Evolutionary conservation across 2,113 vertebrate species (phyloP), one percentile per base, ranked within the genome.

Genomic region (Circaetus gallicus): DNA sequence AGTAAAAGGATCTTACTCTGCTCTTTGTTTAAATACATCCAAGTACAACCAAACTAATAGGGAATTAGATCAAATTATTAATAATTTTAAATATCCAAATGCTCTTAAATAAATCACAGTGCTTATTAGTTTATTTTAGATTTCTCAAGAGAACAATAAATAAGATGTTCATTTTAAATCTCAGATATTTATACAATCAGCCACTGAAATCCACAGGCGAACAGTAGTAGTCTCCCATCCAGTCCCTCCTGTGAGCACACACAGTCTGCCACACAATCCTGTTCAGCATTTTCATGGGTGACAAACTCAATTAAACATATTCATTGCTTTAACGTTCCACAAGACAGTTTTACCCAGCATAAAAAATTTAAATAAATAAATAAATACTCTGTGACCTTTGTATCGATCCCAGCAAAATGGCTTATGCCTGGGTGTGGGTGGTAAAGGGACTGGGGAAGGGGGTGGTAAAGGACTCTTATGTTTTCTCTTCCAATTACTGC

Each of bases 401-500:
- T 98, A 98, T 98, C 91, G 98, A 98, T 98, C 96, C 92, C 96
- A 97, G 96, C 97, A 97, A 97, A 98, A 97, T 96, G 94, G 95
- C 93, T 98, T 90, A 96, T 80, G 96, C 94, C 96, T 96, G 97
- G 95, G 96, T 97, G 97, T 97, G 97, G 96, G 94, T 96, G 91
- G 93, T 94, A 92, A 97, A 95, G 93, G 93, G 91, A 92, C 1
- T 96, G 96, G 95, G 97, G 94, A 95, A 94, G 90, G 89, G 79
- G 89, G 81, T 94, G 87, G 95, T 71, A 96, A 96, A 93, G 82
- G 70, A 96, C 97, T 98, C 98, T 97, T 96, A 97, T 98, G 98
- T 98, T 98, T 98, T 98, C 98, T 98, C 98, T 98, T 98, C 98
- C 98, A 98, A 98, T 98, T 98, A 98, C 98, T 98, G 97, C 95